Percentiles rank a stretch among this genome's conserved stretches.
Evolutionary conservation across 1,140 invertebrate genomes (phyloP).

Genomic region (Elymnias hypermnestra): DNA sequence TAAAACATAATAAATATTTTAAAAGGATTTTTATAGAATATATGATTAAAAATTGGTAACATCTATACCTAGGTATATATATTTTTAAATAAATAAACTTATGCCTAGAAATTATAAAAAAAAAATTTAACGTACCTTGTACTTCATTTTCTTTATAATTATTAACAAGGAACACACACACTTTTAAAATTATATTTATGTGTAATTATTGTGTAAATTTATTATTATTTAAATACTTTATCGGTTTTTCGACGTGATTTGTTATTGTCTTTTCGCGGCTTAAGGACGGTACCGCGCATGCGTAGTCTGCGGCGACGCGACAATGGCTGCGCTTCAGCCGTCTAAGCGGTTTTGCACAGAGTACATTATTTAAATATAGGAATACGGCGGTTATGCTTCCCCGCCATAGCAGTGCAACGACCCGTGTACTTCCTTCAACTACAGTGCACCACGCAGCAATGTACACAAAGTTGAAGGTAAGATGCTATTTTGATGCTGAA

Average conservation of each 20-base stretch:
- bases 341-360: slow-evolving; percentile 50
- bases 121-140: slow-evolving; percentile 41
- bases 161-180: slow-evolving; percentile 23
- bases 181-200: slow-evolving; percentile 17
- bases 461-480: slow-evolving; percentile 42
- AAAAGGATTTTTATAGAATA: too few relatives aligned
- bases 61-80: too few relatives aligned
- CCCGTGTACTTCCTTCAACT: slow-evolving; percentile 30
- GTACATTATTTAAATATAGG: too few relatives aligned
- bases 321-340: slow-evolving; percentile 44
- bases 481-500: slow-evolving; percentile 33
- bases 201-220: background rate
- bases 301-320: slow-evolving; percentile 41
- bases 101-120: too few relatives aligned
- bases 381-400: too few relatives aligned
- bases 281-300: slow-evolving; percentile 42
- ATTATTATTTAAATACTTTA: background rate
- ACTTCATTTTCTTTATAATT: slow-evolving; percentile 41
- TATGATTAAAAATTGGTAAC: too few relatives aligned
- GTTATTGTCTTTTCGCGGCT: slow-evolving; percentile 35
- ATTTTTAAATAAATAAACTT: too few relatives aligned
- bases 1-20: too few relatives aligned
- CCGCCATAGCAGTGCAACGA: slow-evolving; percentile 54
- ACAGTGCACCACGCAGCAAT: slow-evolving; percentile 20
- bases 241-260: background rate